Conservation (phyloP, 2,888 invertebrate genomes). For the Drosophila bunnanda region DNA sequence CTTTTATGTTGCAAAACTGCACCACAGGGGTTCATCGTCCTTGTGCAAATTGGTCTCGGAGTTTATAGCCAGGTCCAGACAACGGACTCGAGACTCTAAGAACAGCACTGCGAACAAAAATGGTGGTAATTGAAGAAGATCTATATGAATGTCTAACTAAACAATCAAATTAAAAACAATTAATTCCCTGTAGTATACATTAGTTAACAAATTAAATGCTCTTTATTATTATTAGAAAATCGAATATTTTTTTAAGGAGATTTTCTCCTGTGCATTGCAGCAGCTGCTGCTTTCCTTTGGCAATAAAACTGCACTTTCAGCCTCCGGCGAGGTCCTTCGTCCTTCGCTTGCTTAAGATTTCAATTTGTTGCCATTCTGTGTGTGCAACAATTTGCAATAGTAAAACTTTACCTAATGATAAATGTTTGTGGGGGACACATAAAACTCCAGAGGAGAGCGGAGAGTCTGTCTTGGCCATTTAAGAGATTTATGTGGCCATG, state of each 20-base stretch:
- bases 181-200: background rate
- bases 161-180: too few species aligned
- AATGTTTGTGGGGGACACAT: conserved; percentile 68
- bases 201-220: background rate
- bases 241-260: background rate
- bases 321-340: conserved; percentile 58
- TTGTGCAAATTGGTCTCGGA: conserved; percentile 77
- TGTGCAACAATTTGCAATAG: conserved; percentile 74
- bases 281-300: conserved; percentile 47
- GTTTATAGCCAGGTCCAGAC: conserved; percentile 67
- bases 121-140: background rate
- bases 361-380: conserved; percentile 70
- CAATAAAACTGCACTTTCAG: conserved; percentile 74
- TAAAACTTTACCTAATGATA: conserved; percentile 73
- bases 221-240: background rate
- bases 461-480: conserved; percentile 43
- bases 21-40: conserved; percentile 80
- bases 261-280: conserved; percentile 7
- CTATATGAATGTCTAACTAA: too few species aligned
- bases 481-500: conserved; percentile 59
- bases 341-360: conserved; percentile 76
- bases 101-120: background rate
- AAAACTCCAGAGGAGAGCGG: conserved; percentile 44
- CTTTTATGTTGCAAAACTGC: conserved; percentile 67
- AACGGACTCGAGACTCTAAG: conserved; percentile 1